phyloP scores from a whole-genome alignment of 2,888 invertebrate species.

The Oscheius sp. region DNA sequence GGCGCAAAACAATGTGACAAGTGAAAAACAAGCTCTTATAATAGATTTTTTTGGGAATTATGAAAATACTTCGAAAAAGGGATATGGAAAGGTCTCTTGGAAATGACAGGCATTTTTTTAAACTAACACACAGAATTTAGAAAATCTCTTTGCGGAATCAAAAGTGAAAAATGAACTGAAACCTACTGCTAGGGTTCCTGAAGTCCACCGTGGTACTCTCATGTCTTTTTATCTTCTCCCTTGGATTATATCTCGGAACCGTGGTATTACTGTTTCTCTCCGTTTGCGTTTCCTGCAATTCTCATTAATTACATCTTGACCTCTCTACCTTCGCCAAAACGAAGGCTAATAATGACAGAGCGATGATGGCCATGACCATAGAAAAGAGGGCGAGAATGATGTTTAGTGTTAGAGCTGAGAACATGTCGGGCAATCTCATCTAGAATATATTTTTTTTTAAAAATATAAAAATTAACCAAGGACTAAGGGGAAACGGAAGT shows the following conservation, averaged over 20 bases:
- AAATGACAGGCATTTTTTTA: not conserved
- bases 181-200: slow-evolving; percentile 35
- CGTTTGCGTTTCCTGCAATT: slow-evolving; percentile 28
- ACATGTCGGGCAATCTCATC: slow-evolving; percentile 34
- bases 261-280: not conserved
- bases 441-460: not conserved
- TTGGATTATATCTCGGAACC: slow-evolving; percentile 17
- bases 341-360: slow-evolving; percentile 40
- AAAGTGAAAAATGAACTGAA: not conserved
- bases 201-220: slow-evolving; percentile 38
- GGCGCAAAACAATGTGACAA: too few relatives aligned
- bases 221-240: slow-evolving; percentile 34
- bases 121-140: not conserved
- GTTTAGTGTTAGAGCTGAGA: slow-evolving; percentile 37
- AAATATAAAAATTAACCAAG: not conserved
- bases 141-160: not conserved
- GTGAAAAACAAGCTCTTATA: too few relatives aligned
- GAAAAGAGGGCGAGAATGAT: slow-evolving; percentile 40
- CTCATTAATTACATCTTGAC: not conserved
- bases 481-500: slow-evolving; percentile 16
- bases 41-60: too few relatives aligned
- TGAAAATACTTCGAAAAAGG: not conserved
- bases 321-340: slow-evolving; percentile 32
- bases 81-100: not conserved
- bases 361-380: slow-evolving; percentile 40